Evolutionary conservation across 2,113 vertebrate genomes (phyloP), one percentile per base, ranked within the genome.

Genomic region (Hymenochirus boettgeri): DNA sequence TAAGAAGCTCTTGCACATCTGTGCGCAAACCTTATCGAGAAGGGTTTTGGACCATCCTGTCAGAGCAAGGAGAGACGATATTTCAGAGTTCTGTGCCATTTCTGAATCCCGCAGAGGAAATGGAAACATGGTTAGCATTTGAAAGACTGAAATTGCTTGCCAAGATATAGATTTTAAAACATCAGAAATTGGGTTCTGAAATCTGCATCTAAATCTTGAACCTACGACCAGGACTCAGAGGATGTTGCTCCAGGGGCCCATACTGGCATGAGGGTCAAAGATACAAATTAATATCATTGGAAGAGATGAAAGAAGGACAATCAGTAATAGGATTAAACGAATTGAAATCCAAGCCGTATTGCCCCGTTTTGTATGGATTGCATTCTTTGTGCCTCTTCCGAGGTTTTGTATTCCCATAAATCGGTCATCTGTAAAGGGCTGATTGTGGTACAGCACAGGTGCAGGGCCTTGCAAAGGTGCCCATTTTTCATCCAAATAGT

Each of bases 401-500:
- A 99, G 93, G 73, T 99, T 98, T 79, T 99, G 96, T 77, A 99
- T 99, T 62, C 96, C 96, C 82, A 93, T 85, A 26, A 99, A 79
- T 65, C 99, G 96, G 76, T 99, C 95, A 70, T 99, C 93, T 57
- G 96, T 97, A 72, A 99, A 99, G 42, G 96, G 96, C 53, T 98
- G 96, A 65, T 99, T 99, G 77, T 99, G 99, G 69, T 91, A 99
- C 58, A 99, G 96, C 80, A 96, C 99, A 7, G 99, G 87, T 2
- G 96, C 91, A 50, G 96, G 96, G 11, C 96, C 96, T 71, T 99
- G 96, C 83, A 99, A 83, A 0, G 94, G 92, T n/a, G 91, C 80
- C 96, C 96, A 99, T 74, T 97, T 98, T 76, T 99, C 96, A 82
- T 99, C n/a, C 96, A 88, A 99, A 99, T 80, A 99, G n/a, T 94